phyloP scores from a whole-genome alignment of 1,140 invertebrate genomes.

The Frieseomelitta varia region DNA sequence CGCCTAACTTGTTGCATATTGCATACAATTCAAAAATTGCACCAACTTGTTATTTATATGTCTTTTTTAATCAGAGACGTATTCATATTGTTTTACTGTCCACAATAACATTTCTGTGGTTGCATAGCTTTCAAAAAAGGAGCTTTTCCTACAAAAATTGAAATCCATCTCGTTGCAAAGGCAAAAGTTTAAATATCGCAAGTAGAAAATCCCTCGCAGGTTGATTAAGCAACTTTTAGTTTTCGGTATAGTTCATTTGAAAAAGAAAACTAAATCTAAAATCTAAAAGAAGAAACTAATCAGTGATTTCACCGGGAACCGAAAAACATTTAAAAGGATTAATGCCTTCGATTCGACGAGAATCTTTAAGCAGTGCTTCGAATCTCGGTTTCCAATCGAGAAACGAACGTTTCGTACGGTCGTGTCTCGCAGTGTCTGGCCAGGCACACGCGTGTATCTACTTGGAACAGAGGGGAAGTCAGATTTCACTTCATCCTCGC shows the following conservation, averaged over 20 bases:
- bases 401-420: neutral
- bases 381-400: constrained; percentile 19
- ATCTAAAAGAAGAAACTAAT: too few relatives aligned
- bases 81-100: neutral
- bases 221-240: too few relatives aligned
- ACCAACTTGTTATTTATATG: neutral
- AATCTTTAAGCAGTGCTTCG: neutral
- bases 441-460: neutral
- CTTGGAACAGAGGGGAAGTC: constrained; percentile 3
- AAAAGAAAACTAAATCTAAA: too few relatives aligned
- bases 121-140: too few relatives aligned
- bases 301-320: too few relatives aligned
- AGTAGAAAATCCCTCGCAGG: too few relatives aligned
- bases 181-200: too few relatives aligned
- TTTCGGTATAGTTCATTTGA: too few relatives aligned
- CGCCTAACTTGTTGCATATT: neutral
- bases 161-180: too few relatives aligned
- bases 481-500: constrained; percentile 58
- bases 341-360: neutral
- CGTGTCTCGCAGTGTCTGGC: neutral
- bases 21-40: neutral
- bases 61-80: neutral
- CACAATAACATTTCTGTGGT: too few relatives aligned
- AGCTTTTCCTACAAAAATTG: too few relatives aligned
- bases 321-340: neutral